These are phyloP conservation scores for Enteromius thamalakanensis DNA, from an alignment of 2,797 vertebrate genomes.

Conservation along the genomic window DNA sequence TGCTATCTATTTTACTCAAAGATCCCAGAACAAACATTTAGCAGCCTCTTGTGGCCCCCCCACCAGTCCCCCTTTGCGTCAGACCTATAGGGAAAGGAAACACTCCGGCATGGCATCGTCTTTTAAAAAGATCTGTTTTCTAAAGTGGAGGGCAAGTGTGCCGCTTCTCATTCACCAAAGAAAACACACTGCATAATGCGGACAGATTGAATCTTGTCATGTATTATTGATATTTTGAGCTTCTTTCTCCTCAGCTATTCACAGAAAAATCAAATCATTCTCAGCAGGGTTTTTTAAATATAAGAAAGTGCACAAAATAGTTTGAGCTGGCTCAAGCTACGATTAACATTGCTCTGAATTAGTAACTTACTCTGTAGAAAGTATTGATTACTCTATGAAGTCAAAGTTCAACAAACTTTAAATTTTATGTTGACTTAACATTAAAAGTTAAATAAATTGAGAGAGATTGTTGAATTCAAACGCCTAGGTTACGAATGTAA, in stretches of 20 bases:
- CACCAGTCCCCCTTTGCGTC: constrained; percentile 12
- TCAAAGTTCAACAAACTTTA: not conserved
- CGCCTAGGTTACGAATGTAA: too few relatives aligned
- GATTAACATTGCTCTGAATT: not conserved
- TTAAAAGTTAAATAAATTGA: too few relatives aligned
- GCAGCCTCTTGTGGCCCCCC: constrained; percentile 36
- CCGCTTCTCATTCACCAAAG: constrained; percentile 36
- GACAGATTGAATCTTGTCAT: constrained; percentile 55
- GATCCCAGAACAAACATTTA: constrained; percentile 55
- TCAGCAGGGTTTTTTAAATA: constrained; percentile 2
- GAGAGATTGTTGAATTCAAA: not conserved
- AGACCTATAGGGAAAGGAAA: constrained; percentile 41
- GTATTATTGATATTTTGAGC: constrained; percentile 52
- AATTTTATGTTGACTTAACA: not conserved
- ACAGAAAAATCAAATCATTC: constrained; percentile 28
- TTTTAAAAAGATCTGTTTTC: constrained; percentile 43
- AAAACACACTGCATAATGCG: constrained; percentile 42
- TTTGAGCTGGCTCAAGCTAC: not conserved
- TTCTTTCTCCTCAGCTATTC: constrained; percentile 41
- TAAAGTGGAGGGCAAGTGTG: constrained; percentile 41
- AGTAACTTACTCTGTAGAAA: not conserved
- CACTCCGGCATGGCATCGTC: constrained; percentile 9
- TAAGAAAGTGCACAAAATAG: constrained; percentile 20
- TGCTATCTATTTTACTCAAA: constrained; percentile 33
- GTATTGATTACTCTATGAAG: constrained; percentile 28